These are phyloP conservation scores for Drosophila conformis DNA, from an alignment of 2,888 invertebrate genomes.

Conservation along the genomic window DNA sequence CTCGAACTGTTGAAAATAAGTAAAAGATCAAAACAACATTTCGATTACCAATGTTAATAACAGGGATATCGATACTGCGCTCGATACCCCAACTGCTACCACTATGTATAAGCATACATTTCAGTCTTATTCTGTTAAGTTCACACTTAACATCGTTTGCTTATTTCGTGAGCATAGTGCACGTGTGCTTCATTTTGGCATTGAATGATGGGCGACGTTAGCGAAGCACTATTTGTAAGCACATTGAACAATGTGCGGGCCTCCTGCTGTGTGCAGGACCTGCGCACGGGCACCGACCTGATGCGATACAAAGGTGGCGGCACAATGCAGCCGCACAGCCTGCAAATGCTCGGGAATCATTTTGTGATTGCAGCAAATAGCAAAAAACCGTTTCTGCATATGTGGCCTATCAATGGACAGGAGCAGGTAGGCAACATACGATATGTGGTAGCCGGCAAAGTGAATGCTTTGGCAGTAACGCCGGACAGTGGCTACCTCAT, in stretches of 20 bases:
- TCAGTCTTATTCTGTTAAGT: not conserved
- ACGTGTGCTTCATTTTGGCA: constrained; percentile 15
- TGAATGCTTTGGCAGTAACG: constrained; percentile 89
- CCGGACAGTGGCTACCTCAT: constrained; percentile 90
- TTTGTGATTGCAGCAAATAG: constrained; percentile 91
- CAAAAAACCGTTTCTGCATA: constrained; percentile 91
- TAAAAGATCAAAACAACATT: too few relatives aligned
- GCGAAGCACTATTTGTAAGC: constrained; percentile 78
- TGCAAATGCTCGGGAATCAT: constrained; percentile 89
- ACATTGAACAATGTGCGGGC: constrained; percentile 85
- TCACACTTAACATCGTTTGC: constrained; percentile 13
- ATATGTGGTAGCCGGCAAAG: constrained; percentile 92
- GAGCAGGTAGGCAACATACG: constrained; percentile 88
- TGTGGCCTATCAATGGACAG: constrained; percentile 93
- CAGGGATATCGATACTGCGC: too few relatives aligned
- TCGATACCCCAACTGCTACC: too few relatives aligned
- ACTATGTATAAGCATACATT: too few relatives aligned
- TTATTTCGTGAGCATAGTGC: constrained; percentile 33
- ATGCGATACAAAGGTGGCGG: constrained; percentile 91
- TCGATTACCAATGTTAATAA: too few relatives aligned
- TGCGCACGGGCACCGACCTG: constrained; percentile 90
- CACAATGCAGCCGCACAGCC: constrained; percentile 87
- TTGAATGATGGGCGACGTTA: constrained; percentile 50
- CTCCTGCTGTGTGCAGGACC: constrained; percentile 92
- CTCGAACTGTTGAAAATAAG: too few relatives aligned